Conservation (phyloP, 2,113 vertebrate genomes). For the Furnarius figulus region DNA sequence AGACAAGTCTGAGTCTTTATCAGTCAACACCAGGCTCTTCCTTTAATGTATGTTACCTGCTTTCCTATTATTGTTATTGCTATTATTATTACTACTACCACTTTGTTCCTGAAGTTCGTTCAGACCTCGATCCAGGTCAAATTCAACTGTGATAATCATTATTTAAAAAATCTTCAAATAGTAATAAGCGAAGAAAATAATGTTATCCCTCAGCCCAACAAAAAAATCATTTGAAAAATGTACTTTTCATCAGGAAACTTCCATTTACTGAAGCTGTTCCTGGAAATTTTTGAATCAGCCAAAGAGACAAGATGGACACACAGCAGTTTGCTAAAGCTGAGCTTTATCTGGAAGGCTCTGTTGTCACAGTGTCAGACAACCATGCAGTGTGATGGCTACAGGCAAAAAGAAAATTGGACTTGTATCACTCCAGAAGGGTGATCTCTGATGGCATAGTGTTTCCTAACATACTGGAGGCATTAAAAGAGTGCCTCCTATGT, state of each 20-base stretch:
- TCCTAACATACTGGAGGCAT: not conserved
- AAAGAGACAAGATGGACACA: not conserved
- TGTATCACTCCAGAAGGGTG: not conserved
- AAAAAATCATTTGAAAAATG: not conserved
- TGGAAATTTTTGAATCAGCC: not conserved
- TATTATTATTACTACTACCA: not conserved
- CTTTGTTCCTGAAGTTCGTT: conserved; percentile 6
- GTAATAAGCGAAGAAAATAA: conserved; percentile 11
- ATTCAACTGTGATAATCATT: not conserved
- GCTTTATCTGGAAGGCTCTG: not conserved
- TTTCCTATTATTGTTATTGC: not conserved
- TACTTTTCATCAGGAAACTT: not conserved
- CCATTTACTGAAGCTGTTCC: not conserved
- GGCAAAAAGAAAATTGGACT: not conserved
- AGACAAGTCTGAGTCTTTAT: conserved; percentile 10
- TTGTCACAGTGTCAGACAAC: not conserved
- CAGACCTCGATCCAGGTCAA: not conserved
- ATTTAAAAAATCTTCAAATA: not conserved
- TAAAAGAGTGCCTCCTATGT: not conserved
- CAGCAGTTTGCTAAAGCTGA: not conserved
- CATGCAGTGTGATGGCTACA: not conserved
- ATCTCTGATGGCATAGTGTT: not conserved
- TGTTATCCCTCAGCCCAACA: not conserved
- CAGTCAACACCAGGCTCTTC: conserved; percentile 12
- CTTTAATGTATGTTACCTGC: not conserved